Percentiles rank a stretch among this genome's conserved stretches.
These are phyloP conservation scores for Scaptomyza tumidula DNA, from an alignment of 2,888 invertebrate species.

Conservation along the genomic window DNA sequence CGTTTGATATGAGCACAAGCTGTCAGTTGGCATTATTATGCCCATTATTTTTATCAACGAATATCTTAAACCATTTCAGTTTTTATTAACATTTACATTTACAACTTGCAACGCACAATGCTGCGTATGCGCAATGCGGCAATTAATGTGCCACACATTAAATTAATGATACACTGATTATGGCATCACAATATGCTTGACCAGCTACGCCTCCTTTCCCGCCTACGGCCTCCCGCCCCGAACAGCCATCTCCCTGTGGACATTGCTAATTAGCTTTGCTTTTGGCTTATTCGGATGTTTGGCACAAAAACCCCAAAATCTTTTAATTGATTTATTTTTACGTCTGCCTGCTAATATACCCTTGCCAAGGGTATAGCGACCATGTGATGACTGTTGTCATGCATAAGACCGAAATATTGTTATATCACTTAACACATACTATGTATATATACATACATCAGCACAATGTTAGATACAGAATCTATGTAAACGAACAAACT, in stretches of 20 bases:
- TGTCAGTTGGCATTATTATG: slow-evolving; percentile 27
- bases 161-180: slow-evolving; percentile 75
- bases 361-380: neutral
- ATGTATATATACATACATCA: no score
- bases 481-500: no score
- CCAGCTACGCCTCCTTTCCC: slow-evolving; percentile 27
- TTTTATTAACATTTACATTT: slow-evolving; percentile 3
- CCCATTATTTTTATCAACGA: slow-evolving; percentile 43
- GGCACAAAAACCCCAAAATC: slow-evolving; percentile 38
- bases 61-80: slow-evolving; percentile 10
- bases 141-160: slow-evolving; percentile 74
- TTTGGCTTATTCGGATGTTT: slow-evolving; percentile 33
- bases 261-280: slow-evolving; percentile 52
- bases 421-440: no score
- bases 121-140: slow-evolving; percentile 61
- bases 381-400: neutral
- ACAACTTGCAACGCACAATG: slow-evolving; percentile 24
- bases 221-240: neutral
- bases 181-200: slow-evolving; percentile 60
- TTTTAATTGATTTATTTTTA: slow-evolving; percentile 60
- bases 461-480: neutral
- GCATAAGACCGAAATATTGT: no score
- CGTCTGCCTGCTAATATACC: slow-evolving; percentile 25
- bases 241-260: slow-evolving; percentile 14
- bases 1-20: neutral